phyloP scores from a whole-genome alignment of 2,113 vertebrate genomes.

The Eulemur rufifrons region DNA sequence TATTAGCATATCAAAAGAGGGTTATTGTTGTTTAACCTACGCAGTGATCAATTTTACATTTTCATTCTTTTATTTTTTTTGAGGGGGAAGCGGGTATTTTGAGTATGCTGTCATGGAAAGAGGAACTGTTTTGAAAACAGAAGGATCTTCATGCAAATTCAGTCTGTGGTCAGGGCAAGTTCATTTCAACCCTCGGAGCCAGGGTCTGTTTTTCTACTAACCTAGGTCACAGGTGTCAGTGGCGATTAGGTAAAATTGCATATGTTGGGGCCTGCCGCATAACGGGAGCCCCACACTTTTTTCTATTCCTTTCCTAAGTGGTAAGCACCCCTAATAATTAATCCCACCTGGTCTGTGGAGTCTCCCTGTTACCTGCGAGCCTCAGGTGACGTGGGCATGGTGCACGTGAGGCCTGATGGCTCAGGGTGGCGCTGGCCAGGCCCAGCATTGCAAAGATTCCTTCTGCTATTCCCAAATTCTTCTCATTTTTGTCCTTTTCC shows the following conservation, averaged over 20 bases:
- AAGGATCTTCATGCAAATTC: neutral
- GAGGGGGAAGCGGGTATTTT: neutral
- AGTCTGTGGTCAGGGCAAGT: neutral
- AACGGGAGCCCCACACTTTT: neutral
- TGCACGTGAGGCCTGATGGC: neutral
- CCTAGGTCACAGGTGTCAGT: neutral
- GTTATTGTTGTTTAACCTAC: neutral
- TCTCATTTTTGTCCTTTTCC: constrained; percentile 53
- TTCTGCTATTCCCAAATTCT: constrained; percentile 65
- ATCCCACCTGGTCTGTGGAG: neutral
- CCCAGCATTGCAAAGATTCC: constrained; percentile 53
- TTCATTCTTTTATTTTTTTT: neutral
- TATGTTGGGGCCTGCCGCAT: neutral
- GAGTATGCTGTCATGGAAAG: neutral
- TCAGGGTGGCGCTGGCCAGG: neutral
- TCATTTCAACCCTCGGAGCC: neutral
- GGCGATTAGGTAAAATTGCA: neutral
- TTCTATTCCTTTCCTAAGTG: neutral
- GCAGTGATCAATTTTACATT: neutral
- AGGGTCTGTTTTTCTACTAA: neutral
- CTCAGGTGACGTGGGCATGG: neutral
- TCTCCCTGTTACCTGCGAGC: neutral
- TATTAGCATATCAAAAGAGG: neutral
- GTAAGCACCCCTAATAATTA: neutral
- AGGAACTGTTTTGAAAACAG: neutral